Conservation (phyloP, 2,888 invertebrate species). For the Fissipunctia ypsillon region DNA sequence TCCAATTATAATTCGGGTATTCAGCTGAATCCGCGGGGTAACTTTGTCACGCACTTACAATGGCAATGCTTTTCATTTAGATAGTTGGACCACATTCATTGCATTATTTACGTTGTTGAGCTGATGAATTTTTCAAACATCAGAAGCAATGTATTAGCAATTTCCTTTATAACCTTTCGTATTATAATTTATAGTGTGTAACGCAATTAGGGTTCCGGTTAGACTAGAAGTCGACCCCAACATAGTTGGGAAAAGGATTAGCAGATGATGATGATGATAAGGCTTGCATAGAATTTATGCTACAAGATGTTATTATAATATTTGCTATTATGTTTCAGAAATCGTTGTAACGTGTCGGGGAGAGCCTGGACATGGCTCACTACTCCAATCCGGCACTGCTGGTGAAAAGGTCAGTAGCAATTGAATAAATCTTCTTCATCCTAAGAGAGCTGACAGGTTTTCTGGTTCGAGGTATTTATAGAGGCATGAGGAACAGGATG, state of each 20-base stretch:
- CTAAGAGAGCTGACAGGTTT: not conserved
- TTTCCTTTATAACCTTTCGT: no score
- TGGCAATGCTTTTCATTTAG: no score
- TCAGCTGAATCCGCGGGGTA: not conserved
- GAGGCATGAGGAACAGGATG: no score
- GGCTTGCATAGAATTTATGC: not conserved
- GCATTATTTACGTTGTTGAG: no score
- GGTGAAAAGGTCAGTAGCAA: conserved; percentile 91
- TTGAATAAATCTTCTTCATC: not conserved
- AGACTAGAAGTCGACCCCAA: no score
- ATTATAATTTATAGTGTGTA: no score
- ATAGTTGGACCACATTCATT: no score
- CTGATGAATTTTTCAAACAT: no score
- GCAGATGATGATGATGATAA: not conserved
- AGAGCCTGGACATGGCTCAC: conserved; percentile 94
- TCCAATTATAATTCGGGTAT: not conserved
- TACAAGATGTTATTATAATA: not conserved
- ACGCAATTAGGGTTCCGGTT: no score
- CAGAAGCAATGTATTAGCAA: no score
- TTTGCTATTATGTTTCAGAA: conserved; percentile 83
- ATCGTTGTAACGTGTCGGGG: conserved; percentile 92
- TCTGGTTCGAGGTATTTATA: not conserved
- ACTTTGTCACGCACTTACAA: not conserved
- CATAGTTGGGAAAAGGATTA: not conserved
- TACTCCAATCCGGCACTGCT: conserved; percentile 93